phyloP scores from a whole-genome alignment of 2,888 invertebrate species.

The Drosophila robusta region DNA sequence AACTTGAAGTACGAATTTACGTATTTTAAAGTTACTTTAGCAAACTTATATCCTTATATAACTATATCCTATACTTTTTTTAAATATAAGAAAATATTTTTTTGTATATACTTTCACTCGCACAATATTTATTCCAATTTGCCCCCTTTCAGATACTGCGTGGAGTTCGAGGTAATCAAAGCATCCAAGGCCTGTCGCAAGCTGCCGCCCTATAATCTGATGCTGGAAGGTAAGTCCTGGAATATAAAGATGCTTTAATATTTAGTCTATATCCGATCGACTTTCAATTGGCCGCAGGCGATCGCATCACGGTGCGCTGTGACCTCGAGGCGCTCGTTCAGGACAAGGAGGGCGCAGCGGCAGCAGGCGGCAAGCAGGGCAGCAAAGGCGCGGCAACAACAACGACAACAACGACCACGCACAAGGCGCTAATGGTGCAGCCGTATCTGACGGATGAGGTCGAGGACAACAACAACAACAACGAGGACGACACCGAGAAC shows the following conservation, averaged over 20 bases:
- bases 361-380: conserved; percentile 24
- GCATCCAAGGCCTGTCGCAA: conserved; percentile 92
- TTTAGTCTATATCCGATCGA: background rate
- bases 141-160: conserved; percentile 91
- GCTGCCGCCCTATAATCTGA: conserved; percentile 89
- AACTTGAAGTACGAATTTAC: no score
- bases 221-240: conserved; percentile 89
- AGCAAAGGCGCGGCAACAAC: conserved; percentile 35
- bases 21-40: no score
- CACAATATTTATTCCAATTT: no score
- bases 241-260: no score
- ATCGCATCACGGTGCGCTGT: conserved; percentile 92
- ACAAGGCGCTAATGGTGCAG: conserved; percentile 8
- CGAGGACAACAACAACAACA: conserved; percentile 33
- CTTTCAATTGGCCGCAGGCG: conserved; percentile 86
- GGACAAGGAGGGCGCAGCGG: conserved; percentile 60
- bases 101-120: no score
- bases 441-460: conserved; percentile 29
- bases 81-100: no score
- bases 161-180: conserved; percentile 93
- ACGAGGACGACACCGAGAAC: conserved; percentile 43
- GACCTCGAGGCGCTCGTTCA: conserved; percentile 92
- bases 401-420: conserved; percentile 52
- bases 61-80: no score
- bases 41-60: no score